A percentile compares a stretch with the other conserved stretches of the same genome.
Conservation (phyloP, 2,888 invertebrate species). For the Melanostoma scalare region DNA sequence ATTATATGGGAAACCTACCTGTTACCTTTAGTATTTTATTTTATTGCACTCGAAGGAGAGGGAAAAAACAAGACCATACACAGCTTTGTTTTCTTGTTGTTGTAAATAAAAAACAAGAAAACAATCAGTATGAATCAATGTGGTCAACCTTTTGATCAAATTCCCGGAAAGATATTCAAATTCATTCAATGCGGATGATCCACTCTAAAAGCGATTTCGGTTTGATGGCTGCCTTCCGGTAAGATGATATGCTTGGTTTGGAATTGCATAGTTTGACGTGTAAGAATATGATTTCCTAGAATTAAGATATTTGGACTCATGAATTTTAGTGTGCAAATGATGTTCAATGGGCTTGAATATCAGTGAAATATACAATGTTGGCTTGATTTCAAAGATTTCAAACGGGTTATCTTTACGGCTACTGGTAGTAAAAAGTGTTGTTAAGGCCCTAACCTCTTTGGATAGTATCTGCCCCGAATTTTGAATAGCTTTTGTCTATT, state of each 20-base stretch:
- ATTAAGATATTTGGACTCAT: neutral
- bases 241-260: conserved; percentile 51
- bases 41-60: conserved; percentile 49
- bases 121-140: conserved; percentile 41
- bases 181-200: conserved; percentile 54
- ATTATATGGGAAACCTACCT: conserved; percentile 60
- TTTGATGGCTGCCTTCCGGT: conserved; percentile 51
- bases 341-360: no score
- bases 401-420: no score
- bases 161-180: conserved; percentile 69
- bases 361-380: no score
- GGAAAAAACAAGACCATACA: neutral
- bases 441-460: no score
- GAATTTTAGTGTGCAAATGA: no score
- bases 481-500: no score
- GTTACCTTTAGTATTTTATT: conserved; percentile 59
- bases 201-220: conserved; percentile 7
- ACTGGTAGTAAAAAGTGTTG: no score
- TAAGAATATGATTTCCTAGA: conserved; percentile 33
- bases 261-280: conserved; percentile 33
- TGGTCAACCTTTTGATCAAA: conserved; percentile 54
- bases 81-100: conserved; percentile 17
- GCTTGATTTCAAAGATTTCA: no score
- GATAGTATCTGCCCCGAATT: no score
- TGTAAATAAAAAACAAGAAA: neutral